Percentiles rank a stretch among this genome's conserved stretches.
Conservation (phyloP, 2,113 vertebrate species). For the Artemisiospiza belli region DNA sequence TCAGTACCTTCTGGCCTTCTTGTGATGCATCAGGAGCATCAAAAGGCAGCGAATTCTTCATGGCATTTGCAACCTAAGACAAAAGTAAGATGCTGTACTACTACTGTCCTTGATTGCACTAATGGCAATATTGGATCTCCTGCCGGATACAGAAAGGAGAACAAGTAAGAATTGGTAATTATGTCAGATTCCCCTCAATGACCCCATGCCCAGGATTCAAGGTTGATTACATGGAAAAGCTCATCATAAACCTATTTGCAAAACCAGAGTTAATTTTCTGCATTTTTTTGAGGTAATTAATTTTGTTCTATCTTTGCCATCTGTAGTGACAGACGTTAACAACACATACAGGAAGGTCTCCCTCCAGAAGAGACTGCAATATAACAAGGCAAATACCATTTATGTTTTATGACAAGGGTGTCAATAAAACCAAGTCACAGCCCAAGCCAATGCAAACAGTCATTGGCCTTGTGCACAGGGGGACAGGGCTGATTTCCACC, state of each 20-base stretch:
- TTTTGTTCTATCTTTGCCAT: background rate
- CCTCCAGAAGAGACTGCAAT: background rate
- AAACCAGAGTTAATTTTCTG: background rate
- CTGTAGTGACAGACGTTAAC: background rate
- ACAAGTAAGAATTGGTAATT: background rate
- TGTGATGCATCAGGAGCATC: slow-evolving; percentile 86
- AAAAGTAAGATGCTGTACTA: slow-evolving; percentile 3
- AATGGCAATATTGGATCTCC: background rate
- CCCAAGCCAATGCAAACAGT: background rate
- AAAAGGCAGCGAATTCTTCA: slow-evolving; percentile 94
- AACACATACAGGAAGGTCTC: background rate
- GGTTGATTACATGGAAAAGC: background rate
- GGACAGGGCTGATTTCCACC: background rate
- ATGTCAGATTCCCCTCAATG: background rate
- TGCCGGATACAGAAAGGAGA: background rate
- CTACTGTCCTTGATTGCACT: background rate
- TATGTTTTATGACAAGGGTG: background rate
- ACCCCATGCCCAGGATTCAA: background rate
- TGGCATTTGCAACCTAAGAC: slow-evolving; percentile 92
- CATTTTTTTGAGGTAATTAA: background rate
- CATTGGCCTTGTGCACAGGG: too few species aligned
- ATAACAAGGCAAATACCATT: background rate
- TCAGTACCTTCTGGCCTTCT: slow-evolving; percentile 91
- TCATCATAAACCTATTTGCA: background rate
- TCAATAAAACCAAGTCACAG: background rate